Evolutionary conservation across 2,797 vertebrate species (phyloP).

Genomic region (Arctocebus calabarensis): DNA sequence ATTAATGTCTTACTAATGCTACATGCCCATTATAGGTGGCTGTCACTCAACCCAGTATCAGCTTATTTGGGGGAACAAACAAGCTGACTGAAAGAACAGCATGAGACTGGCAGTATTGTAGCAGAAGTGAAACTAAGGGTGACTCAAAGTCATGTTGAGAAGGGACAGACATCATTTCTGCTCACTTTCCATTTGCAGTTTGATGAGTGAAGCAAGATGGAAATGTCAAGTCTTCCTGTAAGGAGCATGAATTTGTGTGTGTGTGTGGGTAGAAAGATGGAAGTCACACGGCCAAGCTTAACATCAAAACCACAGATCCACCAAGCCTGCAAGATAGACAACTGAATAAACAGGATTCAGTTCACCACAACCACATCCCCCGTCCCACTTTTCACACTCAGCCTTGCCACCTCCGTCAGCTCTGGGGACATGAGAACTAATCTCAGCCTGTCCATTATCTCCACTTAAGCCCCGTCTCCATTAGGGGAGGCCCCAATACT

Average conservation of each 20-base stretch:
- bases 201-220: not conserved
- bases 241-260: not conserved
- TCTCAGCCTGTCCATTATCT: not conserved
- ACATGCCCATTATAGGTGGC: not conserved
- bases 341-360: not conserved
- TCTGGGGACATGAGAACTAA: not conserved
- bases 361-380: not conserved
- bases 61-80: not conserved
- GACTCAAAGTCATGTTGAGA: not conserved
- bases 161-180: not conserved
- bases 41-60: not conserved
- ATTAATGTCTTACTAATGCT: not conserved
- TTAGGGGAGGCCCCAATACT: no score
- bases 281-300: not conserved
- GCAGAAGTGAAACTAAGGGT: not conserved
- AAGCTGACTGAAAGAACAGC: not conserved
- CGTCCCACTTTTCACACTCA: not conserved
- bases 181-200: not conserved
- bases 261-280: not conserved
- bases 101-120: not conserved
- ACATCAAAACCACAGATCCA: not conserved
- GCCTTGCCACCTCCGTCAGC: not conserved
- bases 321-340: not conserved
- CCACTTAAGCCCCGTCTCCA: not conserved
- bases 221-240: not conserved